Evolutionary conservation across 2,888 invertebrate genomes (phyloP), one percentile per base, ranked within the genome.

Genomic region (Magallana nippona): DNA sequence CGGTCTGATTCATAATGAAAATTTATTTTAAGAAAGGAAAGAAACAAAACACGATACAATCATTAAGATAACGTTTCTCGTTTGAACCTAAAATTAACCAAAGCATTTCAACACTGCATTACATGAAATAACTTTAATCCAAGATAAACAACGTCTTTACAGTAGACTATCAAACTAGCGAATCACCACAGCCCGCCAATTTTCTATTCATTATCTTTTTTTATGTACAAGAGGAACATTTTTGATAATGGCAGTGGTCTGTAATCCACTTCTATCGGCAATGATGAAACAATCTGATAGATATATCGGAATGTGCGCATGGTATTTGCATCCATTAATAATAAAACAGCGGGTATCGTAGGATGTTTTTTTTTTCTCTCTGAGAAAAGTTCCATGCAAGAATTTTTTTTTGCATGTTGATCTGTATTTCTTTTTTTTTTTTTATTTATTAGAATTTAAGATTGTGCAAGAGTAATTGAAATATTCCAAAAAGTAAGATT

Each of bases 101-200:
- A 71, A 71, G 71, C 32, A 27, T 71, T 15, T 15, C 22, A 32
- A 27, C 71, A 32, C 32, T 13, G 15, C 32, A 22, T 71, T 71
- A 71, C 71, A 71, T 71, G 27, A 71, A 71, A 71, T 71, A 71
- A 5, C 71, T 32, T 32, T 71, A 71, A 71, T 71, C 71, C 71
- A 13, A 15, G 27, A 71, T 27, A 22, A 27, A 71, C 22, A 27
- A 27, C 44, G 44, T 44, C 44, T 44, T 44, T 44, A 5, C 44
- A 44, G 44, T 44, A 15, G 22, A 71, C 71, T 71, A 32, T 71
- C 71, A 71, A 71, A 71, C 27, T 71, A 27, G 15, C 3, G 60
- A 71, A 71, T 71, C 71, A 32, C 71, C 32, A 32, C 71, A 32
- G 71, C 27, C 22, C 22, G 71, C 27, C 71, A 71, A 22, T 22